phyloP scores from a whole-genome alignment of 2,888 invertebrate species.

The Zhuqinia jingwanae region DNA sequence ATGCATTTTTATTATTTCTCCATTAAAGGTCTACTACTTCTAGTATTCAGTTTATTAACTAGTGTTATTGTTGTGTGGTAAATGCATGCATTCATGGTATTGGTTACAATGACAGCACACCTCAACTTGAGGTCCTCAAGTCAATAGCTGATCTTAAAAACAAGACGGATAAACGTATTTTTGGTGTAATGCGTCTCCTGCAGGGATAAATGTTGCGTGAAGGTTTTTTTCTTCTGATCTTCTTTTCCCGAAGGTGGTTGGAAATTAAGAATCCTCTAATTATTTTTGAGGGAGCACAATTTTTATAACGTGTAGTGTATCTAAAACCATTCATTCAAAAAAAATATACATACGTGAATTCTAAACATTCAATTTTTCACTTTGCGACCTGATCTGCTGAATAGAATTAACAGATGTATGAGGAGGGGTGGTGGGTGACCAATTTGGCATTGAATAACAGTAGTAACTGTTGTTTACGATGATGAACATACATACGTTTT shows the following conservation, averaged over 20 bases:
- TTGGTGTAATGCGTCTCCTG: conserved; percentile 6
- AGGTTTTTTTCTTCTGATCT: neutral
- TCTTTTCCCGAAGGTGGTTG: neutral
- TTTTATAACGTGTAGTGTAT: too few relatives aligned
- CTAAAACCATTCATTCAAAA: too few relatives aligned
- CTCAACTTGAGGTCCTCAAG: neutral
- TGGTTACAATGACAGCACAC: neutral
- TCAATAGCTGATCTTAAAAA: neutral
- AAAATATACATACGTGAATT: too few relatives aligned
- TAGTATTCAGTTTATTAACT: too few relatives aligned
- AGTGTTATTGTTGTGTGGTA: neutral
- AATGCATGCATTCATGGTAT: conserved; percentile 1
- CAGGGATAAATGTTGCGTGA: conserved; percentile 34
- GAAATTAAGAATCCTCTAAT: neutral
- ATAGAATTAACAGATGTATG: too few relatives aligned
- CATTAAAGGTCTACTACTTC: neutral
- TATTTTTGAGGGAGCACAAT: too few relatives aligned
- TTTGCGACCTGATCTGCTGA: too few relatives aligned
- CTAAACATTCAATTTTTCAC: too few relatives aligned
- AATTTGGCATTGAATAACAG: too few relatives aligned
- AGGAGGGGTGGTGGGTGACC: too few relatives aligned
- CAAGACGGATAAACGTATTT: conserved; percentile 36
- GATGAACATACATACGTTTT: too few relatives aligned
- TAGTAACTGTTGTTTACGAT: too few relatives aligned
- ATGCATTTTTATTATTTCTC: neutral